Conservation (phyloP, 2,888 invertebrate genomes). For the Drosophila kanekoi region DNA sequence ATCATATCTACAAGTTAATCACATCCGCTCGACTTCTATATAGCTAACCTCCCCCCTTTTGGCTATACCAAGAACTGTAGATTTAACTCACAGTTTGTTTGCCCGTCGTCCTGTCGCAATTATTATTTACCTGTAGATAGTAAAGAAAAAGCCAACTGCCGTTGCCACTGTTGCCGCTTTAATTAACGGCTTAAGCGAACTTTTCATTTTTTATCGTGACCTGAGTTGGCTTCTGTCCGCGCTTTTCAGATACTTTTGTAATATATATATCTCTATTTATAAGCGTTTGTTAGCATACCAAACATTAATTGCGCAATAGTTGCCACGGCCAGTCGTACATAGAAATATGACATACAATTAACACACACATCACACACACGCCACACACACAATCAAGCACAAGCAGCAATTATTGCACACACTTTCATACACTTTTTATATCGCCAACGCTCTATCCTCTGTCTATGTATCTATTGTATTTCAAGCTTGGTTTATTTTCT, state of each 20-base stretch:
- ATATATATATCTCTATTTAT: constrained; percentile 3
- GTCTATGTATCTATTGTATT: not conserved
- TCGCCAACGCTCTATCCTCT: not conserved
- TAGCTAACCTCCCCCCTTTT: not conserved
- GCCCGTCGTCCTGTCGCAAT: constrained; percentile 18
- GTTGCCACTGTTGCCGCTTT: constrained; percentile 2
- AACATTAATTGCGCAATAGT: constrained; percentile 11
- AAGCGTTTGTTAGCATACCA: constrained; percentile 3
- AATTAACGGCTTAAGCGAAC: not conserved
- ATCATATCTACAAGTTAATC: constrained; percentile 7
- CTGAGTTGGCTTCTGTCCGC: constrained; percentile 1
- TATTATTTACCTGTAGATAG: constrained; percentile 8
- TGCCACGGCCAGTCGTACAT: not conserved
- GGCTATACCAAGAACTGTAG: constrained; percentile 13
- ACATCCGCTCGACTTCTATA: constrained; percentile 8
- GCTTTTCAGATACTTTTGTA: constrained; percentile 1
- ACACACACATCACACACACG: not conserved
- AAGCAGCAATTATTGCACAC: constrained; percentile 8
- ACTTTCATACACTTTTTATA: constrained; percentile 6
- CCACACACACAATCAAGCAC: constrained; percentile 3
- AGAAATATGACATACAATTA: not conserved
- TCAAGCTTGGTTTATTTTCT: constrained; percentile 17
- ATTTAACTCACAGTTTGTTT: constrained; percentile 45
- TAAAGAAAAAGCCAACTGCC: not conserved
- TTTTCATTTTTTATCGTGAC: not conserved